phyloP scores from a whole-genome alignment of 2,797 vertebrate species.

The Poecilia velifera region DNA sequence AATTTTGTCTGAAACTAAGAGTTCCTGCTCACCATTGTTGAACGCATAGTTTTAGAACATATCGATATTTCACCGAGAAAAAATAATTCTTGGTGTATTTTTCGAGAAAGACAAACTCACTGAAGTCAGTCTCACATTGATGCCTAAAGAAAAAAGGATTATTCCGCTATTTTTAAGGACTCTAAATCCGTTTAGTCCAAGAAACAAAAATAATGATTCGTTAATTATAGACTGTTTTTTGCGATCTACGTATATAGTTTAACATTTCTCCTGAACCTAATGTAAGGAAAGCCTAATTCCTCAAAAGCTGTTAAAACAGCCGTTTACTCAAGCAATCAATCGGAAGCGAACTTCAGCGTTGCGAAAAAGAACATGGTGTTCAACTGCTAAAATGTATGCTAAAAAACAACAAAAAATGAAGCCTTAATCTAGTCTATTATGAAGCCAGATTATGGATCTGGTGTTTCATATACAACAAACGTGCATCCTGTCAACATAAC shows the following conservation, averaged over 20 bases:
- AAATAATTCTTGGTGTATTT: no score
- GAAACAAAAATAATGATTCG: neutral
- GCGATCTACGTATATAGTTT: neutral
- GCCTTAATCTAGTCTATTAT: neutral
- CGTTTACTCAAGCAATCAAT: neutral
- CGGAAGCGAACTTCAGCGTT: neutral
- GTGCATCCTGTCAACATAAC: neutral
- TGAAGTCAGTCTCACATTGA: neutral
- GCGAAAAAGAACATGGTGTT: slow-evolving; percentile 21
- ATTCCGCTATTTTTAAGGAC: neutral
- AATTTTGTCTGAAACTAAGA: neutral
- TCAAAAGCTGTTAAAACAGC: neutral
- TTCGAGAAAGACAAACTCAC: neutral
- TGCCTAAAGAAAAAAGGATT: neutral
- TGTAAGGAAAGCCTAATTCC: no score
- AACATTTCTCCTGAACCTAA: neutral
- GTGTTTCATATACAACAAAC: neutral
- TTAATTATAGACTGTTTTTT: neutral
- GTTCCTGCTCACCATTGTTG: neutral
- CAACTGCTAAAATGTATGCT: neutral
- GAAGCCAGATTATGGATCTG: neutral
- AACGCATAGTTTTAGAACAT: neutral
- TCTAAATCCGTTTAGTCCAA: neutral
- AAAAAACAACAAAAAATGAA: neutral
- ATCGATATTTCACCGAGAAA: neutral